Base-by-base conservation (phyloP, 2,888 invertebrate genomes). In the Sinotaia quadrata region DNA sequence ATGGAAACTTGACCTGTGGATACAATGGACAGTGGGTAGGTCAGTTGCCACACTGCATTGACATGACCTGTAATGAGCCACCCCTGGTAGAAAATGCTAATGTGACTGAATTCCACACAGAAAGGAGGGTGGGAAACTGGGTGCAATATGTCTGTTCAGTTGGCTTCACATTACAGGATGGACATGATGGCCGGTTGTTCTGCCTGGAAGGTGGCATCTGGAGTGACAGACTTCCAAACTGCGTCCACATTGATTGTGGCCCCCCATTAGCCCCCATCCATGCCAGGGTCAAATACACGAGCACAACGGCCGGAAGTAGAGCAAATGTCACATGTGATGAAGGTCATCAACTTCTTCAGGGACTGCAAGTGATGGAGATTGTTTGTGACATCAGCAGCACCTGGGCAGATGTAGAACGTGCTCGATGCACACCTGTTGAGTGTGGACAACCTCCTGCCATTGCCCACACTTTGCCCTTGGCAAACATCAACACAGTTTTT, bases 251-350 rank as follows among this genome's bases (percentile, higher is more conserved):
- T 7, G 73, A 74, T 47, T 83, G 83, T 56, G 62, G 72, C 8
- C 63, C 72, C 0, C 81, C 81, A 8, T 76, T 56, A 5, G 68
- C 71, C 18, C 51, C 47, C 18, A 73, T 27, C 66, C 56, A 47
- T 36, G 54, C 73, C 18, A 51, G 54, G 12, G 68, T 68, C 2
- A 62, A 59, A 31, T 52, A 36, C 2, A 49, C 12, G 2, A 52
- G 51, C 2, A 68, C 73, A n/a, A 73, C 54, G 2, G 71, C 47
- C 18, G 60, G 67, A 49, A 75, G 76, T 44, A 66, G 59, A 2
- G 76, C 81, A 7, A 71, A 56, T 2, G 97, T 96, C 88, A 92
- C 92, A 5, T 98, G 98, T 87, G 65, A 80, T 51, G 57, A 33
- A 4, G 87, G 87, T 0, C 85, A 80, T 56, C 61, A 74, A 12